Percentiles rank a stretch among this genome's conserved stretches.
Evolutionary conservation across 1,140 invertebrate genomes (phyloP).

Genomic region (Helicoverpa armigera): DNA sequence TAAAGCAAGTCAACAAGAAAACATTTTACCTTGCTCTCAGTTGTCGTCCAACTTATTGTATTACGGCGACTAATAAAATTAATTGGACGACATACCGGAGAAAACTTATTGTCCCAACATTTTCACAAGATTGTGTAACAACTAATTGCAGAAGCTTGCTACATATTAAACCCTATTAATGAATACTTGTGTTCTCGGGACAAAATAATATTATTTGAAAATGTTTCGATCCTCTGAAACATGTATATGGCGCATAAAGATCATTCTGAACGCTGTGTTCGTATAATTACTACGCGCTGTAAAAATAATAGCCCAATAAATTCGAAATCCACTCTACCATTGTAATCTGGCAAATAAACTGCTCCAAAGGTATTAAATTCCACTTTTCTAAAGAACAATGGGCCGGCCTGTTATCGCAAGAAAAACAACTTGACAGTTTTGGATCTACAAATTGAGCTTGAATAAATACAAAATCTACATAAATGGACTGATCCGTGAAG

Average conservation of each 20-base stretch:
- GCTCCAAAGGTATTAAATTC: neutral
- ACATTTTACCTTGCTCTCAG: no score
- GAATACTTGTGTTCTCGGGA: neutral
- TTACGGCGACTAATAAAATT: neutral
- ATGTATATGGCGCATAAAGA: no score
- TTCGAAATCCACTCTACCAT: neutral
- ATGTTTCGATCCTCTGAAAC: no score
- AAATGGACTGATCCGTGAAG: slow-evolving; percentile 16
- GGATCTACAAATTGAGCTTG: slow-evolving; percentile 25
- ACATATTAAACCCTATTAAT: neutral
- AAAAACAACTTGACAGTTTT: slow-evolving; percentile 35
- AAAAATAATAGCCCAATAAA: neutral
- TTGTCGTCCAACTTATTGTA: neutral
- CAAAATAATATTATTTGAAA: no score
- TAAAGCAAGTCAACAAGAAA: no score
- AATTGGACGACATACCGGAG: neutral
- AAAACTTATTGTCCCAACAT: neutral
- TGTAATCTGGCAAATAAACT: neutral
- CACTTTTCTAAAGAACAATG: slow-evolving; percentile 13
- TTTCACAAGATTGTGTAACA: neutral
- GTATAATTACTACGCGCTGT: neutral
- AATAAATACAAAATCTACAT: slow-evolving; percentile 34
- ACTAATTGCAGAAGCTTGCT: slow-evolving; percentile 11
- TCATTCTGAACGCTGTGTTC: no score
- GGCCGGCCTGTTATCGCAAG: neutral